These are phyloP conservation scores for Vulpes lagopus DNA, from an alignment of 2,113 vertebrate species.

Conservation along the genomic window DNA sequence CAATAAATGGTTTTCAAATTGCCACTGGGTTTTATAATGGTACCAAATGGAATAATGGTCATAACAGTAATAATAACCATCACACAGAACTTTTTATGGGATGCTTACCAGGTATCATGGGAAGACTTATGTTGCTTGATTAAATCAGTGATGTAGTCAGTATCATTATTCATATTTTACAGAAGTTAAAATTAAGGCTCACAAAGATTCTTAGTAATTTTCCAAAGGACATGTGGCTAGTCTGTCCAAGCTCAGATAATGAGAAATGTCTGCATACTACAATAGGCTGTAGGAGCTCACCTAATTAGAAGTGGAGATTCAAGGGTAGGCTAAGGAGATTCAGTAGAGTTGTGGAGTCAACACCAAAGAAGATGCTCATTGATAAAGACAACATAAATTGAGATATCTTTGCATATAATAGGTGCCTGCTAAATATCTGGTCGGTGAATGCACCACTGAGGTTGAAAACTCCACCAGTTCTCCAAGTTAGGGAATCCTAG, in stretches of 20 bases:
- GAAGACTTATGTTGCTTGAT: neutral
- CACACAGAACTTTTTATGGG: neutral
- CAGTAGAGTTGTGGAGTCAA: neutral
- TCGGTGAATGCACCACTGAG: neutral
- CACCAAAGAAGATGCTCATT: neutral
- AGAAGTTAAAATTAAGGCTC: neutral
- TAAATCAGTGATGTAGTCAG: neutral
- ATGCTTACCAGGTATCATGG: neutral
- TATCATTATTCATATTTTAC: neutral
- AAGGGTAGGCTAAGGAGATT: neutral
- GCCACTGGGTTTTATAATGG: neutral
- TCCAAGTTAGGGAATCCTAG: neutral
- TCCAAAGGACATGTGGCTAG: neutral
- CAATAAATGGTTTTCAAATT: conserved; percentile 17
- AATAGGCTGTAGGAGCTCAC: neutral
- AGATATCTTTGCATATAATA: neutral
- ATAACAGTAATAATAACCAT: neutral
- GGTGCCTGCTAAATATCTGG: neutral
- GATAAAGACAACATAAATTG: neutral
- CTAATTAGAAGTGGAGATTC: neutral
- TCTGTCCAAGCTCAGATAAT: neutral
- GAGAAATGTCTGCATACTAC: neutral
- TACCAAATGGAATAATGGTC: neutral
- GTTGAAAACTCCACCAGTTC: neutral
- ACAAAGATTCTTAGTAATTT: neutral